A percentile compares a stretch with the other conserved stretches of the same genome.
phyloP scores from a whole-genome alignment of 2,888 invertebrate species.

The Pteria penguin region DNA sequence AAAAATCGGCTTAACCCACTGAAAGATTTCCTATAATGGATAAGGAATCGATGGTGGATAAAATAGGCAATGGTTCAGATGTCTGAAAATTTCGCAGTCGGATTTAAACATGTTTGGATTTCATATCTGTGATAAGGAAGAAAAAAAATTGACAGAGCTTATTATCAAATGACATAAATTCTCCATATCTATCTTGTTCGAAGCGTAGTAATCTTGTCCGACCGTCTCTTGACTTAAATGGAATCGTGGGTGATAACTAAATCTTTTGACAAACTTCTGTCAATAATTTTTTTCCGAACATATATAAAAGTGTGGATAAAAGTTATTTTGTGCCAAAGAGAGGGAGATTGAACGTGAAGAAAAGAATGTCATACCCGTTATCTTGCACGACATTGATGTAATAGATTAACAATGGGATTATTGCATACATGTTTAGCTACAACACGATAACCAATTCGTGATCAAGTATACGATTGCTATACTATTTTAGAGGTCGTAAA shows the following conservation, averaged over 20 bases:
- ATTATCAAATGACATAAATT: neutral
- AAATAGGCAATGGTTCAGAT: too few relatives aligned
- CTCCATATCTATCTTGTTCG: neutral
- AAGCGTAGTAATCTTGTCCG: slow-evolving; percentile 2
- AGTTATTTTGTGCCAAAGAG: neutral
- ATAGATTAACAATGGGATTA: neutral
- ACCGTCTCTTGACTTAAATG: slow-evolving; percentile 18
- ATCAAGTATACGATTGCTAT: neutral
- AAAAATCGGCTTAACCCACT: too few relatives aligned
- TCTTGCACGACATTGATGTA: neutral
- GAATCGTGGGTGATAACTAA: slow-evolving; percentile 18
- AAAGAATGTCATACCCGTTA: neutral
- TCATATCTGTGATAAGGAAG: neutral
- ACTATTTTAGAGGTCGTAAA: neutral
- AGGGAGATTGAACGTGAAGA: neutral
- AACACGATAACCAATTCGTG: neutral
- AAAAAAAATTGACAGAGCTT: neutral
- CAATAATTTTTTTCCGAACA: slow-evolving; percentile 3
- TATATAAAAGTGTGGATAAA: neutral
- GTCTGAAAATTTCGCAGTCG: neutral
- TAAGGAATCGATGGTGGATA: too few relatives aligned
- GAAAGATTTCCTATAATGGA: too few relatives aligned
- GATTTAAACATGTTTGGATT: neutral
- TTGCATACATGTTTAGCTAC: too few relatives aligned
- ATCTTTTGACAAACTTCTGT: slow-evolving; percentile 30